Evolutionary conservation across 2,113 vertebrate species (phyloP), one percentile per base, ranked within the genome.

Genomic region (Python bivittatus): DNA sequence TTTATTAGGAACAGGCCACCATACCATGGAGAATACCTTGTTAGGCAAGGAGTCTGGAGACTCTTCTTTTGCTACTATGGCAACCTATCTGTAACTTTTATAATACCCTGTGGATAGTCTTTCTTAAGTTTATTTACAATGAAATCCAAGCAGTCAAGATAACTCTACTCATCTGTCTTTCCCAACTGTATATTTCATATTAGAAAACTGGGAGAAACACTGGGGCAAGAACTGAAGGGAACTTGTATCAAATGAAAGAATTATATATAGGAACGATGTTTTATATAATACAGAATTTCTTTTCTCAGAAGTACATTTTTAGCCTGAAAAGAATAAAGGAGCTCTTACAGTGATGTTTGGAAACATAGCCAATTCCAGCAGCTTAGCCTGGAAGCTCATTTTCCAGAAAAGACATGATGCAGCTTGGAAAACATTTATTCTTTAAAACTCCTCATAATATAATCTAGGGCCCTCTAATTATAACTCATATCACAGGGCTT

Each of bases 61-160:
- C 0, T 10, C 89, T 33, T 29, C 83, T 91, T 94, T 93, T 93
- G 93, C 94, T 95, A 92, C 93, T 88, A 92, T 90, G 95, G 89
- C 94, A 95, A 95, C 92, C 91, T 89, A 92, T 12, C 90, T 84
- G 90, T 87, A 92, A 94, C 92, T 86, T 88, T 72, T 20, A n/a
- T 22, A 93, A 93, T 95, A 91, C 91, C 93, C 88, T 72, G 56
- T 13, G 92, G 79, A 89, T 13, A 88, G 91, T 23, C n/a, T 79
- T 88, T 52, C 44, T 48, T 87, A 90, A 44, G 58, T 91, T 83
- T n/a, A 60, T 10, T 52, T n/a, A 85, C 86, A 93, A 89, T 52
- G 54, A 93, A 91, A 88, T 92, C 29, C 27, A 54, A 22, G 53
- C 44, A 84, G 44, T 89, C 84, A 68, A 44, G 85, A 60, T 13